Conservation (phyloP, 2,888 invertebrate genomes). For the Priocnemis perturbator region DNA sequence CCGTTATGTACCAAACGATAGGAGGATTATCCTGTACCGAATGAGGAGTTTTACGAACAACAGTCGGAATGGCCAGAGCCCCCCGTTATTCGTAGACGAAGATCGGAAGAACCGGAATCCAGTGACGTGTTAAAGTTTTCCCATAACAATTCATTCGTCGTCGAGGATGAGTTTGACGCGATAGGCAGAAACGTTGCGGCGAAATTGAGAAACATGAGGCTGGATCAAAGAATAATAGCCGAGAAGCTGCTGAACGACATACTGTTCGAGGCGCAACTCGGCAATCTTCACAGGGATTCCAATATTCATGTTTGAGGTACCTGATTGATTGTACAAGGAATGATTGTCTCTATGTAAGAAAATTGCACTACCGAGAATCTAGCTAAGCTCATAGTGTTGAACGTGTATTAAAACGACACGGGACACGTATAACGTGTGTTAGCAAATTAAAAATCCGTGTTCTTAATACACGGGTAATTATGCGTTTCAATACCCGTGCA, state of each 20-base stretch:
- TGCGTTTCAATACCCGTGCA: no score
- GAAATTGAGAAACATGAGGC: conserved; percentile 73
- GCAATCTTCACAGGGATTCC: conserved; percentile 74
- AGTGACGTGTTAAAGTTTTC: conserved; percentile 61
- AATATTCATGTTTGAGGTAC: conserved; percentile 67
- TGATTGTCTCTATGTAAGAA: no score
- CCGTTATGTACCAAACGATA: conserved; percentile 34
- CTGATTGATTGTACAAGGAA: conserved; percentile 6
- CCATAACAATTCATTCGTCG: conserved; percentile 64
- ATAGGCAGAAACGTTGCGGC: conserved; percentile 74
- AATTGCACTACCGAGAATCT: no score
- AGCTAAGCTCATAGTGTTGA: no score
- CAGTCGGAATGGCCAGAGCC: conserved; percentile 61
- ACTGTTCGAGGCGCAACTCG: conserved; percentile 75
- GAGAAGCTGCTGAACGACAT: conserved; percentile 75
- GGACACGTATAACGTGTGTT: no score
- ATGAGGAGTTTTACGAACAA: conserved; percentile 63
- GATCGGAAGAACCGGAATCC: conserved; percentile 63
- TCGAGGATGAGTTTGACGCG: conserved; percentile 73
- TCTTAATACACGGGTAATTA: no score
- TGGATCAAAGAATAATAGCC: conserved; percentile 74
- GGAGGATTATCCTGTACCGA: conserved; percentile 63
- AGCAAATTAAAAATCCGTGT: no score
- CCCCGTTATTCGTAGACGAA: conserved; percentile 58
- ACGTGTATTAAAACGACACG: no score